Conservation (phyloP, 2,888 invertebrate genomes). For the Cantharis nigra region DNA sequence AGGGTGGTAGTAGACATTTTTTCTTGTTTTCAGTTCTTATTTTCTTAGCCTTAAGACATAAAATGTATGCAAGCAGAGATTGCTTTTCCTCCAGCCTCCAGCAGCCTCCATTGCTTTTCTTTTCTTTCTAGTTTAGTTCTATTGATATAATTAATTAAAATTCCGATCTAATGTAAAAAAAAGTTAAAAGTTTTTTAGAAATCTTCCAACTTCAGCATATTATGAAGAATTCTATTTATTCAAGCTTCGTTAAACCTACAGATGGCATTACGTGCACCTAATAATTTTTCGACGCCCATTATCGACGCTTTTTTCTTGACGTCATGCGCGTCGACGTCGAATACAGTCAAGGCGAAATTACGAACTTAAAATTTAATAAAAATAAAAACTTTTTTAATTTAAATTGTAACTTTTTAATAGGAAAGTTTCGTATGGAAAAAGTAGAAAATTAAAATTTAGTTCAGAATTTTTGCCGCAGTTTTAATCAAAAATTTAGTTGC, state of each 20-base stretch:
- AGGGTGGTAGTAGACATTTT: background rate
- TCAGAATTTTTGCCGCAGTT: background rate
- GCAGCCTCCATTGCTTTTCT: no score
- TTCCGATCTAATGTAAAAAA: no score
- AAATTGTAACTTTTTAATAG: background rate
- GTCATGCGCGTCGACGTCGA: slow-evolving; percentile 40
- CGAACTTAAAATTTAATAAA: background rate
- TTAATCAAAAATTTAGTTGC: background rate
- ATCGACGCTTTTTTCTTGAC: slow-evolving; percentile 41
- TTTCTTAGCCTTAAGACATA: background rate
- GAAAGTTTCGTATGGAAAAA: background rate
- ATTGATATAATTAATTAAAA: no score
- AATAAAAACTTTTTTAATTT: background rate
- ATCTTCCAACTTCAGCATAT: background rate
- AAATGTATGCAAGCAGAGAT: background rate
- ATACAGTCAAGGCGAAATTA: slow-evolving; percentile 33
- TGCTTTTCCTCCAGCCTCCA: no score
- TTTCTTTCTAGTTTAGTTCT: no score
- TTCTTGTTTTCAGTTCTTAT: background rate
- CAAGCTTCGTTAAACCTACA: background rate
- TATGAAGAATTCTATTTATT: background rate
- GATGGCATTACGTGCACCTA: slow-evolving; percentile 5
- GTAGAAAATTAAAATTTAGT: background rate
- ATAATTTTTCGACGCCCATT: slow-evolving; percentile 32
- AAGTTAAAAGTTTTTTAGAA: no score